Conservation (phyloP, 2,888 invertebrate species). For the Drosophila parthenogenetica region DNA sequence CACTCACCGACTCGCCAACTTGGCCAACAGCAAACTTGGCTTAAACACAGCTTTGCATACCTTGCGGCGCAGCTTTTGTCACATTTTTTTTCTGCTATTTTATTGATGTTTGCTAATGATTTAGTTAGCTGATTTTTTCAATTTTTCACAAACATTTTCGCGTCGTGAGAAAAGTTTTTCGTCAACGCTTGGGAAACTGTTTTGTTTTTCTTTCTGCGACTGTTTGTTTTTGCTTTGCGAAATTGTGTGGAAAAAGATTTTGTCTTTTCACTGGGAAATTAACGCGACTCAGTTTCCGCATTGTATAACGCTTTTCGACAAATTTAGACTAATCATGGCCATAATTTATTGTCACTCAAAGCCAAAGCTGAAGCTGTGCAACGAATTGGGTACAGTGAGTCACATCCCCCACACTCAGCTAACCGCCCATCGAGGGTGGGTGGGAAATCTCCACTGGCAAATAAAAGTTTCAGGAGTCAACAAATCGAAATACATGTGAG, state of each 20-base stretch:
- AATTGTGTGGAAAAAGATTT: conserved; percentile 19
- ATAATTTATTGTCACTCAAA: conserved; percentile 81
- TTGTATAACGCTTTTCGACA: conserved; percentile 49
- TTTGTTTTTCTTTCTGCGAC: no score
- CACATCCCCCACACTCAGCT: not conserved
- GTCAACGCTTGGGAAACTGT: conserved; percentile 54
- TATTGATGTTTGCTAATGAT: conserved; percentile 57
- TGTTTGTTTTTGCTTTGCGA: conserved; percentile 24
- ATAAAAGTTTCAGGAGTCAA: conserved; percentile 63
- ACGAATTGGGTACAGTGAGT: conserved; percentile 57
- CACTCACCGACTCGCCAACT: conserved; percentile 14
- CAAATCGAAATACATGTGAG: conserved; percentile 77
- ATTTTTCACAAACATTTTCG: conserved; percentile 52
- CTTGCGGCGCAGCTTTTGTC: conserved; percentile 57
- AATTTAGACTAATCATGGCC: conserved; percentile 78
- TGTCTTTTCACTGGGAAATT: conserved; percentile 17
- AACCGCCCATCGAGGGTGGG: not conserved
- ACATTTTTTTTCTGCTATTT: conserved; percentile 34
- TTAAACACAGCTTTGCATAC: conserved; percentile 57
- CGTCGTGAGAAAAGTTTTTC: conserved; percentile 62
- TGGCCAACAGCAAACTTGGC: not conserved
- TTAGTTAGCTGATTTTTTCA: conserved; percentile 51
- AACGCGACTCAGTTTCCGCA: conserved; percentile 55
- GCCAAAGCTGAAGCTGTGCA: conserved; percentile 61
- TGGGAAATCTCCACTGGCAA: conserved; percentile 29